Evolutionary conservation across 1,140 invertebrate genomes (phyloP).

Genomic region (Aphaenogaster rudis): DNA sequence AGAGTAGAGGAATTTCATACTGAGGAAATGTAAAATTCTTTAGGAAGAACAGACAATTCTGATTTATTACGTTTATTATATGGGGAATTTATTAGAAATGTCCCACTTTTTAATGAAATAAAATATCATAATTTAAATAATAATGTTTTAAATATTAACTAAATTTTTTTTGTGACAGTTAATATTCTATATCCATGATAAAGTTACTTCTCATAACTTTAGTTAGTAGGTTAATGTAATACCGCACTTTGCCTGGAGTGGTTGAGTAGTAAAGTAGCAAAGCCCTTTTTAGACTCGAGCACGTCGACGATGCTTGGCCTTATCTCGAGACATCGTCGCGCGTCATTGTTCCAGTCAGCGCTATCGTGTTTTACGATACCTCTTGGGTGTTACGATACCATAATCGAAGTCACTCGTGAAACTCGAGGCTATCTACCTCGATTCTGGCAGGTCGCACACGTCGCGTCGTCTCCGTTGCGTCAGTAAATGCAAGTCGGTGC

Average conservation of each 20-base stretch:
- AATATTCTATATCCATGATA: not conserved
- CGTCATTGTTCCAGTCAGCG: slow-evolving; percentile 67
- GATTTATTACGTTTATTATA: not conserved
- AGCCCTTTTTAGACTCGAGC: not conserved
- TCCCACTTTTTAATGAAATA: not conserved
- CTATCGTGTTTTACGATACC: slow-evolving; percentile 49
- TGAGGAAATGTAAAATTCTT: not conserved
- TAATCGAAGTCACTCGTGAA: slow-evolving; percentile 53
- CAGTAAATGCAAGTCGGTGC: slow-evolving; percentile 50
- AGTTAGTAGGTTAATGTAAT: slow-evolving; percentile 12
- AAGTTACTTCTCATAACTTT: not conserved
- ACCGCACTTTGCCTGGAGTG: not conserved
- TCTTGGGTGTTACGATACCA: slow-evolving; percentile 21
- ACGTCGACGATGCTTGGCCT: not conserved
- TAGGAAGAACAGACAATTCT: not conserved
- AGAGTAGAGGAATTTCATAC: not conserved
- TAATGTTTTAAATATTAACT: not conserved
- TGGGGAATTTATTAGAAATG: not conserved
- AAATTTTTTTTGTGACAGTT: not conserved
- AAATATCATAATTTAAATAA: not conserved
- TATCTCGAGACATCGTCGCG: slow-evolving; percentile 44
- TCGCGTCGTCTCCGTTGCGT: slow-evolving; percentile 27
- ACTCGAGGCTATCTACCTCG: slow-evolving; percentile 4
- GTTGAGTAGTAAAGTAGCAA: not conserved
- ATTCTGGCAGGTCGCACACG: slow-evolving; percentile 32